These are phyloP conservation scores for Penaeus vannamei DNA, from an alignment of 1,140 invertebrate species.

Conservation along the genomic window DNA sequence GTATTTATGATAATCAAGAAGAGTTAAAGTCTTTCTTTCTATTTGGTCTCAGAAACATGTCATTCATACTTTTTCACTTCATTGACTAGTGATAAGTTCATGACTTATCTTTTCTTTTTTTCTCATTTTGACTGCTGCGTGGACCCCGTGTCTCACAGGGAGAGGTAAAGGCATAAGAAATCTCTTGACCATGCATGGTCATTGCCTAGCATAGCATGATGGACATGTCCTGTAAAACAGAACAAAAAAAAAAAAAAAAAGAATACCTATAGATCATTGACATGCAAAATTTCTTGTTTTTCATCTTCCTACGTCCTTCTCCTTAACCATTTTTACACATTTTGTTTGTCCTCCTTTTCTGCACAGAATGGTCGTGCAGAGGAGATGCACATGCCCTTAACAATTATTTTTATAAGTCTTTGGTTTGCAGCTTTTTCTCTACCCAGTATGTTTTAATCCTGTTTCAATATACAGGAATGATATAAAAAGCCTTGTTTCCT, in stretches of 20 bases:
- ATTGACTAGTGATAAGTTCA: background rate
- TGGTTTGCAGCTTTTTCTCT: background rate
- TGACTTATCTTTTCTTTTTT: conserved; percentile 44
- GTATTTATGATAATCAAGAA: no score
- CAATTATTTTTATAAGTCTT: no score
- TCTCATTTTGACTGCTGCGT: conserved; percentile 49
- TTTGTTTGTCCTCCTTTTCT: conserved; percentile 5
- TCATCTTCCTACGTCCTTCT: conserved; percentile 13
- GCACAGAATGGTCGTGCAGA: conserved; percentile 1
- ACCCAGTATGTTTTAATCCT: background rate
- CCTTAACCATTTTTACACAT: background rate
- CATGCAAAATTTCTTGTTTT: background rate
- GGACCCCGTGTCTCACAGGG: conserved; percentile 38
- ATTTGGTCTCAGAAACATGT: background rate
- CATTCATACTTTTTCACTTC: background rate
- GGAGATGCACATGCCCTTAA: no score
- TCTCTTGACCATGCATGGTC: conserved; percentile 35
- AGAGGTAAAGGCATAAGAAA: conserved; percentile 44
- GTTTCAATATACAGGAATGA: no score
- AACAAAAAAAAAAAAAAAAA: no score
- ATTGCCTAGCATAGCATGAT: conserved; percentile 40
- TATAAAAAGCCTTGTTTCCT: no score
- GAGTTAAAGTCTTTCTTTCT: background rate
- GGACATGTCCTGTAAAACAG: background rate
- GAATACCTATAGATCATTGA: background rate